Percentiles rank a stretch among this genome's conserved stretches.
Evolutionary conservation across 2,113 vertebrate species (phyloP).

Genomic region (Macrotis lagotis): DNA sequence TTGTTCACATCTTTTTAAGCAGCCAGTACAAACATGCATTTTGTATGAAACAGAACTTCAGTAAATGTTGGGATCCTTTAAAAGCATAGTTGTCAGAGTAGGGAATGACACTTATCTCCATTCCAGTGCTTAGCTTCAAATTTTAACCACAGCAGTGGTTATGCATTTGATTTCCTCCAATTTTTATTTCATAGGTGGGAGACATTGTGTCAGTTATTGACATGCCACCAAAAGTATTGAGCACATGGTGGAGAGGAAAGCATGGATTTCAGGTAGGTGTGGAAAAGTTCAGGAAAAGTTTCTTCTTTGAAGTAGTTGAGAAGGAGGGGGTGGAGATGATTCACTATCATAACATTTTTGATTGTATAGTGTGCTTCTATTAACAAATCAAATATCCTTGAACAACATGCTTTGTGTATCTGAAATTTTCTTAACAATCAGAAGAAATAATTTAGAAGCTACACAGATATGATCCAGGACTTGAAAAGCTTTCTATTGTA

Average conservation of each 20-base stretch:
- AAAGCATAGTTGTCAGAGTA: constrained; percentile 8
- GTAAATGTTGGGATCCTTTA: constrained; percentile 26
- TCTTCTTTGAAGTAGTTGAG: background rate
- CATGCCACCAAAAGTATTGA: constrained; percentile 98
- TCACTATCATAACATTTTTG: background rate
- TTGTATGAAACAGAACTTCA: background rate
- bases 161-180: constrained; percentile 43
- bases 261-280: constrained; percentile 95
- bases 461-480: background rate
- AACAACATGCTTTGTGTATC: background rate
- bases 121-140: constrained; percentile 35
- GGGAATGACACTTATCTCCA: background rate
- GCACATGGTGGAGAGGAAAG: constrained; percentile 98
- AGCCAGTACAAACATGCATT: background rate
- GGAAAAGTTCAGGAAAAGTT: background rate
- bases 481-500: background rate
- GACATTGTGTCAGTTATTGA: constrained; percentile 99
- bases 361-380: background rate
- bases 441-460: background rate
- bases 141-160: constrained; percentile 8
- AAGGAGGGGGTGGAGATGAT: background rate
- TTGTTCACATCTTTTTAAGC: background rate
- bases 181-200: constrained; percentile 88
- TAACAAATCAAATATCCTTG: background rate
- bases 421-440: background rate